Base-by-base conservation (phyloP, 2,888 invertebrate genomes). In the Hirtodrosophila histrioides region DNA sequence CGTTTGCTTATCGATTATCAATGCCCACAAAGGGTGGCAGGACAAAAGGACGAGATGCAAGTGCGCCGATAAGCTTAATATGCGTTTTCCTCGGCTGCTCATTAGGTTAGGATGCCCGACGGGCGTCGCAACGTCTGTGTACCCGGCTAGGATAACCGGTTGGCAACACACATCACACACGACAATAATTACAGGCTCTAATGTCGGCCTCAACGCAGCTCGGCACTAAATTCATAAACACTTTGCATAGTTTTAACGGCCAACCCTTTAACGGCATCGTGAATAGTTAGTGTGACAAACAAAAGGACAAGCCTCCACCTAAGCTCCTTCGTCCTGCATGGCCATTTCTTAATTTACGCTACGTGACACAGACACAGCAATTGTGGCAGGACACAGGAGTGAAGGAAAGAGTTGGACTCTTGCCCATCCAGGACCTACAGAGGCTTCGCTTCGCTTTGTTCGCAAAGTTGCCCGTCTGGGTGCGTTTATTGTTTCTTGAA, bases 31-130 rank as follows among this genome's bases (percentile, higher is more conserved):
- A 35, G 71, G 69, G 61, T 56, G 24, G 44, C 40, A 33, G 31
- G 29, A 64, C 58, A 56, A 63, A 62, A 66, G 51, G 56, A 45
- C 55, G 51, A 71, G 87, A 88, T 88, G 78, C 82, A 86, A 82
- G 69, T 64, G 71, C 53, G 63, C 39, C 68, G 89, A 89, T 89
- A 85, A 78, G 82, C 75, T 51, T 81, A 86, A 86, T 85, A 80
- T 79, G 88, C 83, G 71, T 86, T 84, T 82, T 89, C 89, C 88
- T 88, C 69, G 72, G 79, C 82, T 81, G 78, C 86, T 89, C 88
- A 90, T 89, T 89, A 89, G 81, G 75, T 65, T 65, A 58, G 60
- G 27, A 45, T 65, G 69, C 43, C 74, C 73, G 39, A 40, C 23
- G 71, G 71, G 54, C 31, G 9, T 31, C 31, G 31, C 31, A 31